Base-by-base conservation (phyloP, 1,140 invertebrate genomes). In the Orchesella cincta region DNA sequence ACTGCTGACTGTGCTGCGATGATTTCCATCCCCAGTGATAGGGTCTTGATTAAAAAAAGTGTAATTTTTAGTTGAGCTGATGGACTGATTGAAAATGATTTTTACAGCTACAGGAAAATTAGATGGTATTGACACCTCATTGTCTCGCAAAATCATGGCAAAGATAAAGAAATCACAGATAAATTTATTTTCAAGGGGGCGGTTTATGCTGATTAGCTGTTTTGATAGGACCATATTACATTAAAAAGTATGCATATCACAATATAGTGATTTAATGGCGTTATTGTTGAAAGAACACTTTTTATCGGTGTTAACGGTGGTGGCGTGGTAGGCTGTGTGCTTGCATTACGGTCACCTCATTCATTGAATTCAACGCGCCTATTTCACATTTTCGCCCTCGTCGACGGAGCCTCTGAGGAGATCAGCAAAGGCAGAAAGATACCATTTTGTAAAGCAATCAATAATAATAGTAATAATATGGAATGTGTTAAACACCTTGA, bases 91-190 rank as follows among this genome's bases (percentile, higher is more conserved):
- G 62, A 67, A 67, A 67, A 57, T 26, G 52, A 57, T 57, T 31
- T 67, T 67, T 67, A 31, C 62, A 67, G 62, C 62, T 67, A 31
- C 2, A 67, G 31, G 62, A 67, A 67, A 67, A 33, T 33, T 67
- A 67, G 29, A 67, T 67, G 62, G 62, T 67, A 67, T 67, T 67
- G 62, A 67, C 62, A 67, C 62, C 26, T 67, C 62, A 67, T 67
- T 67, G 62, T 67, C 62, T 33, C 26, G n/a, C n/a, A n/a, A 31
- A 31, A 8, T 67, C 29, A 67, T 67, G 31, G 31, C 8, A 67
- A 46, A 67, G 62, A 67, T 33, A 67, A 67, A 67, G 31, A 67
- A 67, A 67, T 33, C 62, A 31, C 2, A 29, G 62, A 67, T 67
- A 67, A 67, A 67, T 33, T 67, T 67, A 67, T 67, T 67, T 67